These are phyloP conservation scores for Leucophora obtusa DNA, from an alignment of 2,888 invertebrate genomes.

Conservation along the genomic window DNA sequence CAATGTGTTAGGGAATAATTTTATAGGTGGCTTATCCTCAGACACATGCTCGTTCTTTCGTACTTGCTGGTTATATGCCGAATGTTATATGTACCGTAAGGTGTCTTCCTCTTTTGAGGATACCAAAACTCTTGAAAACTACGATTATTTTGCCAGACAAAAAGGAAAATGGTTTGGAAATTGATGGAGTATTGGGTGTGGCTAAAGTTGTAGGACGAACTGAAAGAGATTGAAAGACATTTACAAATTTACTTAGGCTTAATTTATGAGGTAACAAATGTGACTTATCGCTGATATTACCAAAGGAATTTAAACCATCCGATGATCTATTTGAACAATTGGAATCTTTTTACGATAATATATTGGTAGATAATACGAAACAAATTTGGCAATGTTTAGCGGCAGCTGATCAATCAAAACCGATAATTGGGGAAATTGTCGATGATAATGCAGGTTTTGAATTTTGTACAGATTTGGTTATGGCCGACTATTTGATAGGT, in stretches of 20 bases:
- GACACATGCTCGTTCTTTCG: too few species aligned
- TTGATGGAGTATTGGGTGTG: too few species aligned
- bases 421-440: conserved; percentile 85
- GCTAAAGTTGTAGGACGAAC: too few species aligned
- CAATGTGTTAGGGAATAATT: conserved; percentile 76
- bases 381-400: conserved; percentile 80
- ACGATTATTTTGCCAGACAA: too few species aligned
- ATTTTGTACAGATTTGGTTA: conserved; percentile 92
- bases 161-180: too few species aligned
- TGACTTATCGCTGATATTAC: conserved; percentile 92
- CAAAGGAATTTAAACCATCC: conserved; percentile 82
- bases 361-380: conserved; percentile 82
- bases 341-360: conserved; percentile 79
- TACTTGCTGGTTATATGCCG: too few species aligned
- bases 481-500: conserved; percentile 88
- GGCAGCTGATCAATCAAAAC: conserved; percentile 65
- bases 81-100: too few species aligned
- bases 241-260: too few species aligned
- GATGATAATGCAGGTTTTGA: too few species aligned
- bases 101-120: too few species aligned
- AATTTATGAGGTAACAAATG: conserved; percentile 97
- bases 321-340: conserved; percentile 81
- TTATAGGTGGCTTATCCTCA: conserved; percentile 79
- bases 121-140: too few species aligned
- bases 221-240: too few species aligned